phyloP scores from a whole-genome alignment of 2,888 invertebrate species.

The Ormyrus rosae region DNA sequence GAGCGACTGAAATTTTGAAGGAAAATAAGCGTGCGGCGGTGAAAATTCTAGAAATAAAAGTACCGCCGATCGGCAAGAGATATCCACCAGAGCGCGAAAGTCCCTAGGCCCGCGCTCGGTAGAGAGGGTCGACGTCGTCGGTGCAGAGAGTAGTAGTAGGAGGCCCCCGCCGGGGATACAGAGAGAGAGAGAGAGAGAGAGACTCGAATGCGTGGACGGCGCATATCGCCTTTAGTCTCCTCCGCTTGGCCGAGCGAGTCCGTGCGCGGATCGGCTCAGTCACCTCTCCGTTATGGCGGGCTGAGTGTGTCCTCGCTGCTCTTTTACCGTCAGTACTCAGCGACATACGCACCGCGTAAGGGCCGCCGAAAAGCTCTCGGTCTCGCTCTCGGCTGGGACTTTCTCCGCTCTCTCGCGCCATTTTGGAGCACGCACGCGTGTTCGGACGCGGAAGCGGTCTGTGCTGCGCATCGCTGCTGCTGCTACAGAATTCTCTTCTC shows the following conservation, averaged over 20 bases:
- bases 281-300: slow-evolving; percentile 43
- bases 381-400: background rate
- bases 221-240: background rate
- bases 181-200: slow-evolving; percentile 11
- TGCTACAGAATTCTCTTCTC: no score
- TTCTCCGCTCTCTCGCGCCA: no score
- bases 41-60: no score
- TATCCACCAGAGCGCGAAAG: background rate
- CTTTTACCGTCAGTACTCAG: background rate
- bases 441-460: no score
- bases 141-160: no score
- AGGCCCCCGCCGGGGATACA: no score
- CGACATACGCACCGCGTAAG: background rate
- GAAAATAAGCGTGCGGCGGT: no score
- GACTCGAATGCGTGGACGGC: slow-evolving; percentile 38
- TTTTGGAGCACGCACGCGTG: no score
- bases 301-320: slow-evolving; percentile 16
- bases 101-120: background rate
- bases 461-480: no score
- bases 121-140: background rate
- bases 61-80: background rate
- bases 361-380: background rate
- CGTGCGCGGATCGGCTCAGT: slow-evolving; percentile 1
- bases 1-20: no score
- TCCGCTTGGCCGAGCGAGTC: background rate